phyloP scores from a whole-genome alignment of 2,797 vertebrate species.

The Darevskia nairensis region DNA sequence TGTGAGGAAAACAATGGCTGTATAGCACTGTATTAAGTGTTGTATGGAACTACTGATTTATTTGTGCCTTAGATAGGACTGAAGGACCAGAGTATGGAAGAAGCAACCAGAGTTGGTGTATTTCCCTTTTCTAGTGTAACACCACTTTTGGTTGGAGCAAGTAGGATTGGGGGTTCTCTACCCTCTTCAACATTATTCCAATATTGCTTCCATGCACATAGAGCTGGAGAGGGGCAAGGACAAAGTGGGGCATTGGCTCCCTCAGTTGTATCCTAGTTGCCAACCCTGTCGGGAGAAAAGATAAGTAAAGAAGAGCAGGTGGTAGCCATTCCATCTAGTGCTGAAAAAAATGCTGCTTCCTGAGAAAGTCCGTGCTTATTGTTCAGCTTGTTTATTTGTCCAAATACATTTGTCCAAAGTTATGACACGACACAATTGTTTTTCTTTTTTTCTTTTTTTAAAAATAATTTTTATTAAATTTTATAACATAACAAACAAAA shows the following conservation, averaged over 20 bases:
- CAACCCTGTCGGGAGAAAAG: background rate
- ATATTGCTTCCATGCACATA: background rate
- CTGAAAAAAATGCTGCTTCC: background rate
- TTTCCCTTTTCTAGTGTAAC: background rate
- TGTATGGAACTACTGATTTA: background rate
- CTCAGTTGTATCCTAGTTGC: background rate
- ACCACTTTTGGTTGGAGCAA: background rate
- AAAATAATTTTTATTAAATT: no score
- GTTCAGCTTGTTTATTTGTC: background rate
- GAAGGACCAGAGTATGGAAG: background rate
- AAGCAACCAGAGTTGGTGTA: background rate
- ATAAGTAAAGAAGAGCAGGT: background rate
- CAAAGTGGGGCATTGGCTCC: no score
- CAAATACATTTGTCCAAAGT: background rate
- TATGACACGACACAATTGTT: background rate
- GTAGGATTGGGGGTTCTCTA: background rate
- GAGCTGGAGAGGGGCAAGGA: background rate
- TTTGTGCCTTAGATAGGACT: background rate
- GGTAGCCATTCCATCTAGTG: background rate
- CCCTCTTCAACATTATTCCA: background rate
- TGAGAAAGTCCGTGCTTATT: background rate
- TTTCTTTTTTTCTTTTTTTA: background rate
- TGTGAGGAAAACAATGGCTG: background rate
- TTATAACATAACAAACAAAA: no score
- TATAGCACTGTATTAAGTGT: background rate